A percentile compares a stretch with the other conserved stretches of the same genome.
phyloP scores from a whole-genome alignment of 2,888 invertebrate species.

The Pimpla rufipes region DNA sequence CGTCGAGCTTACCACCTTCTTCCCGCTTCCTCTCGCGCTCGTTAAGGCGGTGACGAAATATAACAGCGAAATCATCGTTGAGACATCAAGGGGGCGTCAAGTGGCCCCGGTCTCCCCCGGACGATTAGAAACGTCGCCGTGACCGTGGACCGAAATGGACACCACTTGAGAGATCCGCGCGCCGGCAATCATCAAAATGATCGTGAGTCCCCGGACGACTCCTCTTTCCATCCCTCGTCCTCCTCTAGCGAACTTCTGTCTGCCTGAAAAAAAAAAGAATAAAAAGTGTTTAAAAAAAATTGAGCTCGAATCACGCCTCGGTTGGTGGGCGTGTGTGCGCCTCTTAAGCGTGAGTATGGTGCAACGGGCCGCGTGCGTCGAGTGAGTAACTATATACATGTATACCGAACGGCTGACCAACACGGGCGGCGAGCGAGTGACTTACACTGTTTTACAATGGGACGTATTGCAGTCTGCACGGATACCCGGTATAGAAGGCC shows the following conservation, averaged over 20 bases:
- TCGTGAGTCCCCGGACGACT: conserved; percentile 69
- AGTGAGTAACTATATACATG: conserved; percentile 29
- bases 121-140: not conserved
- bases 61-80: too few relatives aligned
- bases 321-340: conserved; percentile 64
- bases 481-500: conserved; percentile 32
- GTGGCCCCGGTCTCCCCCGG: too few relatives aligned
- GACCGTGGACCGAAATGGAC: conserved; percentile 39
- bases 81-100: too few relatives aligned
- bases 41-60: too few relatives aligned
- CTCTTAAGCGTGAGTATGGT: conserved; percentile 59
- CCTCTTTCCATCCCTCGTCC: conserved; percentile 32
- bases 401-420: conserved; percentile 28
- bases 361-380: conserved; percentile 46
- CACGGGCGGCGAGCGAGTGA: conserved; percentile 15
- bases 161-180: conserved; percentile 67
- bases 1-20: too few relatives aligned
- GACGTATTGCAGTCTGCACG: conserved; percentile 58
- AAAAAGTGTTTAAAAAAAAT: not conserved
- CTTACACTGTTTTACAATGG: conserved; percentile 73
- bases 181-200: conserved; percentile 76
- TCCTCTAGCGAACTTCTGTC: conserved; percentile 42
- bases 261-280: conserved; percentile 38
- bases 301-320: conserved; percentile 71
- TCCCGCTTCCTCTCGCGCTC: too few relatives aligned